Base-by-base conservation (phyloP, 2,888 invertebrate species). In the Thera obeliscata region DNA sequence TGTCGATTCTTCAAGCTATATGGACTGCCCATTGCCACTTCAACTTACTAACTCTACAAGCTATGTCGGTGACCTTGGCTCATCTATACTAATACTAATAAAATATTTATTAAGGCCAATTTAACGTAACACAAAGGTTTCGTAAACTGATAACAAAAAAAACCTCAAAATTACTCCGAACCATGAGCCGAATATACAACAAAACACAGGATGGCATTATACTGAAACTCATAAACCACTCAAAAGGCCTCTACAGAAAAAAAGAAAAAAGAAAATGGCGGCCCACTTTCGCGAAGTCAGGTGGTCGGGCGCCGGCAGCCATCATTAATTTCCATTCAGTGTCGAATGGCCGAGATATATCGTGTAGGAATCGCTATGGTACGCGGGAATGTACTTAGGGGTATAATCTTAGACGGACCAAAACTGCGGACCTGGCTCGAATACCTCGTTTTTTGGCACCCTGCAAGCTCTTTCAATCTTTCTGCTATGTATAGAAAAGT, bases 241-340 rank as follows among this genome's bases (percentile, higher is more conserved):
- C 78, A 78, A 81, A 81, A 70, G 72, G 78, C 78, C 76, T 77
- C 78, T 70, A 80, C 78, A 83, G 83, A 87, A 84, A 82, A 84
- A 84, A 76, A 76, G 69, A 72, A 77, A 80, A 82, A 83, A 81
- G 77, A 80, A 83, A 85, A 85, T 81, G 84, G 80, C 82, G 84
- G 73, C 85, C 80, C 80, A 84, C 82, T 86, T 85, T 83, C 78
- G 82, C 83, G 79, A 87, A 87, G 89, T 88, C 90, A 90, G 90
- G 90, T 90, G 89, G 86, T 83, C 81, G 78, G 70, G 76, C 79
- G 78, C 73, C 80, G 80, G 82, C 81, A 77, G 82, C 87, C 84
- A 84, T 88, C 91, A 91, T 91, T 90, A 90, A 90, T 90, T 90
- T 88, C 88, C 83, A 90, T 90, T 90, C 89, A 89, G 82, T 83